Conservation (phyloP, 2,888 invertebrate species). For the Caenorhabditis japonica region DNA sequence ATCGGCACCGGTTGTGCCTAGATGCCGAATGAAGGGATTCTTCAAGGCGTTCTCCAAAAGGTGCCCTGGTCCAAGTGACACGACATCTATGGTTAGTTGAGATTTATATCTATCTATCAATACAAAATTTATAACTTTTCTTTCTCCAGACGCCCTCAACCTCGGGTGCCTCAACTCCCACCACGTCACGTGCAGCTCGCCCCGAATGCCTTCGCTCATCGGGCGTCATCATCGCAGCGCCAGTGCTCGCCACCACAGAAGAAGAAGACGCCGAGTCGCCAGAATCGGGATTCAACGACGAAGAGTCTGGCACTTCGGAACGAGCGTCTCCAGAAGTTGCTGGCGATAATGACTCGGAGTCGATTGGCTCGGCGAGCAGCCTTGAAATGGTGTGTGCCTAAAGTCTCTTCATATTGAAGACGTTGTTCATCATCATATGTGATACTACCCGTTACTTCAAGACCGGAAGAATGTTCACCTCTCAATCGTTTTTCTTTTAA, state of each 20-base stretch:
- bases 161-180: constrained; percentile 20
- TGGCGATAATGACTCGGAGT: constrained; percentile 65
- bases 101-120: no score
- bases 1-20: constrained; percentile 6
- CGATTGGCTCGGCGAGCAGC: constrained; percentile 65
- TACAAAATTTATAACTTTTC: no score
- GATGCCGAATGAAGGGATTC: constrained; percentile 30
- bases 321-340: constrained; percentile 2
- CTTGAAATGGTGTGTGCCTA: constrained; percentile 64
- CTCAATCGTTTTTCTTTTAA: no score
- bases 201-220: constrained; percentile 58
- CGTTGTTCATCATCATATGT: no score
- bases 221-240: constrained; percentile 42
- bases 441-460: no score
- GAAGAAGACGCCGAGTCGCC: constrained; percentile 61
- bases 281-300: constrained; percentile 60
- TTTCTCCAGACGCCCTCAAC: constrained; percentile 17
- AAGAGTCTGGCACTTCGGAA: not conserved
- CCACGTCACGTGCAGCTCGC: constrained; percentile 46
- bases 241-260: constrained; percentile 48
- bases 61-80: not conserved
- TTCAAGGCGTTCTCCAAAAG: constrained; percentile 36
- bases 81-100: constrained; percentile 28
- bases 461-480: no score
- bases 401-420: not conserved